These are phyloP conservation scores for Elymnias hypermnestra DNA, from an alignment of 1,140 invertebrate genomes.

Conservation along the genomic window DNA sequence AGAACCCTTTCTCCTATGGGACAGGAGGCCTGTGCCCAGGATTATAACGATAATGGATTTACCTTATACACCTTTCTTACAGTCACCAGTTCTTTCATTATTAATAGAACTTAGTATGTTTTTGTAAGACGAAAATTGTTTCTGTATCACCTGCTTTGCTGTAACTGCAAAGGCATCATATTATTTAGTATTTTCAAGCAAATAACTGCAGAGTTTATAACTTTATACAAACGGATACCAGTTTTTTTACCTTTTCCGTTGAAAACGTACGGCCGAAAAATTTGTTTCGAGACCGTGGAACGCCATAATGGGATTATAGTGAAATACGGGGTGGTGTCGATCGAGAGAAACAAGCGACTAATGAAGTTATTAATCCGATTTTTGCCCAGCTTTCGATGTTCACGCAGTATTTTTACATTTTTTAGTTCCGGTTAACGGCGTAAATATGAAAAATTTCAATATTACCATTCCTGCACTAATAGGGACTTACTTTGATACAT, in stretches of 20 bases:
- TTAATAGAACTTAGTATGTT: background rate
- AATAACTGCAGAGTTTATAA: background rate
- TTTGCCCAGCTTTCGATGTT: constrained; percentile 57
- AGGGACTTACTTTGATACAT: constrained; percentile 5
- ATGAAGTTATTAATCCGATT: constrained; percentile 75
- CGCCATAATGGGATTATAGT: constrained; percentile 67
- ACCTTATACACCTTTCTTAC: too few species aligned
- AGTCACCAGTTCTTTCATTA: too few species aligned
- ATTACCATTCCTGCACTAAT: background rate
- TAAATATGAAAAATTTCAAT: constrained; percentile 24
- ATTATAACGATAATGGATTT: too few species aligned
- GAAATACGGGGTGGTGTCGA: constrained; percentile 67
- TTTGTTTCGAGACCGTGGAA: constrained; percentile 33
- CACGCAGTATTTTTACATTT: constrained; percentile 48
- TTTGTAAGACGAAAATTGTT: background rate
- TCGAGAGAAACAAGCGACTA: constrained; percentile 71
- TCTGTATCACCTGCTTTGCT: too few species aligned
- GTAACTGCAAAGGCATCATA: too few species aligned
- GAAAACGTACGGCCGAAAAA: constrained; percentile 22
- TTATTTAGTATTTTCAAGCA: background rate
- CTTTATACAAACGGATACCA: too few species aligned
- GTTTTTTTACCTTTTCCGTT: background rate
- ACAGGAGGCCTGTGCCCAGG: too few species aligned
- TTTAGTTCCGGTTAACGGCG: constrained; percentile 34
- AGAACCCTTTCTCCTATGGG: too few species aligned